Conservation (phyloP, 2,797 vertebrate species). For the Glossophaga mutica region DNA sequence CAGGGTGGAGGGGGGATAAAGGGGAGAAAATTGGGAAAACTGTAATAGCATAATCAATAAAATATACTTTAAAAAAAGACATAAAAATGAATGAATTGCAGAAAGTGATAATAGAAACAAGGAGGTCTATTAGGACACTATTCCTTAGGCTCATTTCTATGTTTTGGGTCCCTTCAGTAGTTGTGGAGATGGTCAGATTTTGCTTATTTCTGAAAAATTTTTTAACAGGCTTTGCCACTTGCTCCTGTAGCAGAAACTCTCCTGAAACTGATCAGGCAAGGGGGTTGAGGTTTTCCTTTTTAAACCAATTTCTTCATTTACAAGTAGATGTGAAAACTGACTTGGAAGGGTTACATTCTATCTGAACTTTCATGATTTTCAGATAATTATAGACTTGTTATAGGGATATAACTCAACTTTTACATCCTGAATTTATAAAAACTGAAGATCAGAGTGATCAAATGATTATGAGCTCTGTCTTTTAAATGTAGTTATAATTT, state of each 20-base stretch:
- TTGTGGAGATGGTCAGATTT: background rate
- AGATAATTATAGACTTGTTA: background rate
- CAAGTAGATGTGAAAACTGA: background rate
- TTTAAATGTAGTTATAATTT: conserved; percentile 46
- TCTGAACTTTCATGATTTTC: conserved; percentile 2
- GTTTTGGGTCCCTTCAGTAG: background rate
- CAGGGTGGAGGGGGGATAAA: too few species aligned
- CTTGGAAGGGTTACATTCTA: background rate
- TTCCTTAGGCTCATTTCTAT: background rate
- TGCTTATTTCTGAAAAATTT: background rate
- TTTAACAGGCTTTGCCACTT: background rate
- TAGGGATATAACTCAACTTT: background rate
- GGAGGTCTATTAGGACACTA: background rate
- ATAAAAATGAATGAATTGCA: background rate
- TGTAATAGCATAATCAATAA: too few species aligned
- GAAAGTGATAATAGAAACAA: background rate
- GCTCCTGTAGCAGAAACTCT: background rate
- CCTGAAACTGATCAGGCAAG: background rate
- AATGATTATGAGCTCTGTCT: conserved; percentile 24
- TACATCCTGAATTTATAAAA: conserved; percentile 23
- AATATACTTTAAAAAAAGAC: too few species aligned
- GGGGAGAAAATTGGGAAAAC: too few species aligned
- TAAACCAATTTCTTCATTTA: background rate
- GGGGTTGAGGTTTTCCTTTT: background rate
- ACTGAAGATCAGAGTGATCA: conserved; percentile 23